Base-by-base conservation (phyloP, 2,113 vertebrate species). In the Brachypodius melanocephalos region DNA sequence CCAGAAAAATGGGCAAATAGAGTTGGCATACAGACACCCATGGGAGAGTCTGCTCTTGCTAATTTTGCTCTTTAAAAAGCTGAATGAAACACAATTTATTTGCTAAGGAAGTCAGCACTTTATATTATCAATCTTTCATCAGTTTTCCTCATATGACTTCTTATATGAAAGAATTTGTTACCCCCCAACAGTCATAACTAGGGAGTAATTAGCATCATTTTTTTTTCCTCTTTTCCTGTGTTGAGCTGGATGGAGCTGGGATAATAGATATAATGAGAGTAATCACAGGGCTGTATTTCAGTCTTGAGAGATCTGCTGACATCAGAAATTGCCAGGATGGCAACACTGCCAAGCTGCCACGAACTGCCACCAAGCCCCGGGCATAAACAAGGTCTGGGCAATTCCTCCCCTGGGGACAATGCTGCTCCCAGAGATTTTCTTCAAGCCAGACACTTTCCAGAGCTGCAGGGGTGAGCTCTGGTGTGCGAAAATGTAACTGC, bases 241-340 rank as follows among this genome's bases (percentile, higher is more conserved):
- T 89, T 89, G 52, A 91, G 49, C 22, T 77, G 40, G 15, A 76
- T 84, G 20, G 59, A 62, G 45, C 20, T 89, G 61, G 34, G 48
- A 85, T 71, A 97, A 94, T 72, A 94, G 68, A 73, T 45, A 65
- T 72, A 94, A 92, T 79, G 43, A 83, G 66, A 77, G 59, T 52
- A 88, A 85, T 97, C 80, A 91, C 8, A 7, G 51, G 16, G 38
- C 31, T 92, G 32, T 67, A 43, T 78, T 96, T 94, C 54, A 58
- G 48, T 84, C 65, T 40, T 75, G 62, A 74, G 68, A 80, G 51
- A 76, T 52, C 58, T 77, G 43, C 69, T 91, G 75, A 85, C 71
- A 90, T 79, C 45, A 79, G 55, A 74, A 94, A 45, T 26, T 83
- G 61, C 14, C 75, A 63, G 78, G 68, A 34, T 21, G 75, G 36